Evolutionary conservation across 2,797 vertebrate genomes (phyloP).

Genomic region (Acridotheres tristis): DNA sequence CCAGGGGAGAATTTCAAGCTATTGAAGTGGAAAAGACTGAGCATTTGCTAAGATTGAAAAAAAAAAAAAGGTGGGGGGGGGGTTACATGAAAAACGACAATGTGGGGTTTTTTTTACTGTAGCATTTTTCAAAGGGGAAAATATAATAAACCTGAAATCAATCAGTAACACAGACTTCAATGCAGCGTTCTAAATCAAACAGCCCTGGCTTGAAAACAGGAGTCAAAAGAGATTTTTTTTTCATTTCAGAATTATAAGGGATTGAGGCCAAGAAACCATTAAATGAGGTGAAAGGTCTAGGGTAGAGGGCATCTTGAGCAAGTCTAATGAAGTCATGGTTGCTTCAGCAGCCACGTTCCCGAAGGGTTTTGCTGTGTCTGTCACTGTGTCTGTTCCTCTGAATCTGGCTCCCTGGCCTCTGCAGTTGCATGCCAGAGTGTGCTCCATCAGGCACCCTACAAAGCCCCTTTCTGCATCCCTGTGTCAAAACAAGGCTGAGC

Average conservation of each 20-base stretch:
- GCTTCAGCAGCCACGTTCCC: conserved; percentile 24
- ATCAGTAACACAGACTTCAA: conserved; percentile 60
- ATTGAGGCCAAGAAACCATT: conserved; percentile 61
- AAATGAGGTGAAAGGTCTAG: conserved; percentile 65
- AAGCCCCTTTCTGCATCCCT: background rate
- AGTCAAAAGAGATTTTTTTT: conserved; percentile 51
- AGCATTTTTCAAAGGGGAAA: conserved; percentile 57
- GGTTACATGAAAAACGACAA: conserved; percentile 60
- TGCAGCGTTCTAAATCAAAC: conserved; percentile 53
- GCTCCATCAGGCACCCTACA: background rate
- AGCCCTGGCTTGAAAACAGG: conserved; percentile 48
- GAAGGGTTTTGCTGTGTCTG: conserved; percentile 40
- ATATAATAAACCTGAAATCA: conserved; percentile 68
- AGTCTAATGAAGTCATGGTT: conserved; percentile 65
- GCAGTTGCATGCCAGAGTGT: fast-evolving
- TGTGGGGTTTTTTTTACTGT: conserved; percentile 31
- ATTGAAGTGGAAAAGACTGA: conserved; percentile 69
- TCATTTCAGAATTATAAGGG: conserved; percentile 51
- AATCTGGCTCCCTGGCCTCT: background rate
- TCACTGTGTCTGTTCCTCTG: background rate
- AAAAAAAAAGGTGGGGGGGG: background rate
- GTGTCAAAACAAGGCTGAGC: background rate
- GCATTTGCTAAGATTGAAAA: conserved; percentile 53
- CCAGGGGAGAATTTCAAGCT: conserved; percentile 66
- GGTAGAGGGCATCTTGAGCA: conserved; percentile 62